These are phyloP conservation scores for Metridium senile DNA, from an alignment of 92 coral and sea anemone species.

Conservation along the genomic window DNA sequence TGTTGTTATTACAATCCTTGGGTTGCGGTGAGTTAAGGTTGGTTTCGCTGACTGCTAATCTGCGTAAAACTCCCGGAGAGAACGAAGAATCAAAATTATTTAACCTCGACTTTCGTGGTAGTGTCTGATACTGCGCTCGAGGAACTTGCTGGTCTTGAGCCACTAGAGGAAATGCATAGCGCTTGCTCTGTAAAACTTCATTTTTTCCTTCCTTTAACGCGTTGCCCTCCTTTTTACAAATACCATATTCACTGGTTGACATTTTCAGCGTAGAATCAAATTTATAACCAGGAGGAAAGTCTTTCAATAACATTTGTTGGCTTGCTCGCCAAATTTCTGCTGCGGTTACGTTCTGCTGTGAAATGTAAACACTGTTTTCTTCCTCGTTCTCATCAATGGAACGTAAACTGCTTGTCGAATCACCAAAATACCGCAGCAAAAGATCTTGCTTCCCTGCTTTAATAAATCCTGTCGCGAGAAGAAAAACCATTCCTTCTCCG, in stretches of 20 bases:
- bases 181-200: conserved; percentile 27
- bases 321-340: conserved; percentile 75
- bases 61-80: conserved; percentile 65
- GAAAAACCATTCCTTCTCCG: conserved; percentile 88
- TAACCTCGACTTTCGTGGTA: conserved; percentile 22
- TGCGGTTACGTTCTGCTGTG: conserved; percentile 44
- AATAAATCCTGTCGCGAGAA: conserved; percentile 75
- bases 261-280: background rate
- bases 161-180: conserved; percentile 41
- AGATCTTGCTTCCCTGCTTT: conserved; percentile 79
- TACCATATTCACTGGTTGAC: conserved; percentile 32
- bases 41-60: conserved; percentile 85
- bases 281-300: conserved; percentile 41
- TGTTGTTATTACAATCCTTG: conserved; percentile 17
- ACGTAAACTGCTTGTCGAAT: conserved; percentile 65
- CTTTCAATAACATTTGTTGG: conserved; percentile 61
- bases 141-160: background rate
- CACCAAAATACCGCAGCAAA: conserved; percentile 68
- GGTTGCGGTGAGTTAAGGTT: conserved; percentile 49
- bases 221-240: conserved; percentile 22
- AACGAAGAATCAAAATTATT: conserved; percentile 75
- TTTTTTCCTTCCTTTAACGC: background rate
- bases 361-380: conserved; percentile 13
- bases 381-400: conserved; percentile 56
- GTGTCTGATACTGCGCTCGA: background rate